A percentile compares a stretch with the other conserved stretches of the same genome.
These are phyloP conservation scores for Leptocoma aspasia DNA, from an alignment of 2,113 vertebrate genomes.

Conservation along the genomic window DNA sequence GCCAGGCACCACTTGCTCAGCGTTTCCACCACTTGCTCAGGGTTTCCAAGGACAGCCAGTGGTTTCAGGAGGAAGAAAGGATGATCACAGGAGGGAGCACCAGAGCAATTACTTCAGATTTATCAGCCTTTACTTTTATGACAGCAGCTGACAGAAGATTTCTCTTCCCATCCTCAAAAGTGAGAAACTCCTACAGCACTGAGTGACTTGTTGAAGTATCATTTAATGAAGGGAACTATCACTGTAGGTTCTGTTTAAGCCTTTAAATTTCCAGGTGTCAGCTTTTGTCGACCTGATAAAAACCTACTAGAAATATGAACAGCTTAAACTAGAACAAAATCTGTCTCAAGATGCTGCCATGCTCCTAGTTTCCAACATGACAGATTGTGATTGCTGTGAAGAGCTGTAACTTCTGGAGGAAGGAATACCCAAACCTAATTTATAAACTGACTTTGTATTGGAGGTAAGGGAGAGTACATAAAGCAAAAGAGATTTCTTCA, in stretches of 20 bases:
- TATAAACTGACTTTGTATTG: background rate
- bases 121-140: background rate
- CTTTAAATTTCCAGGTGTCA: background rate
- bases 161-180: background rate
- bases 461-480: background rate
- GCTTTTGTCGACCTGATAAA: background rate
- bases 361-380: background rate
- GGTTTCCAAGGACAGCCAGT: background rate
- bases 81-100: background rate
- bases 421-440: background rate
- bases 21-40: background rate
- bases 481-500: background rate
- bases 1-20: background rate
- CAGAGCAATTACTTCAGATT: background rate
- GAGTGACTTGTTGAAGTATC: background rate
- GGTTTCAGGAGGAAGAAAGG: background rate
- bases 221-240: background rate
- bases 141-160: background rate
- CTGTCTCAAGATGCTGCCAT: background rate
- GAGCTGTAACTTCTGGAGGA: background rate
- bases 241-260: background rate
- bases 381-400: background rate
- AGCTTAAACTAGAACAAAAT: background rate
- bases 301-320: background rate
- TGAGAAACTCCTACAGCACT: background rate